Base-by-base conservation (phyloP, 30 jellyfish, hydroid and myxozoan genomes). In the Aurelia aurita complex sp. Pacific region DNA sequence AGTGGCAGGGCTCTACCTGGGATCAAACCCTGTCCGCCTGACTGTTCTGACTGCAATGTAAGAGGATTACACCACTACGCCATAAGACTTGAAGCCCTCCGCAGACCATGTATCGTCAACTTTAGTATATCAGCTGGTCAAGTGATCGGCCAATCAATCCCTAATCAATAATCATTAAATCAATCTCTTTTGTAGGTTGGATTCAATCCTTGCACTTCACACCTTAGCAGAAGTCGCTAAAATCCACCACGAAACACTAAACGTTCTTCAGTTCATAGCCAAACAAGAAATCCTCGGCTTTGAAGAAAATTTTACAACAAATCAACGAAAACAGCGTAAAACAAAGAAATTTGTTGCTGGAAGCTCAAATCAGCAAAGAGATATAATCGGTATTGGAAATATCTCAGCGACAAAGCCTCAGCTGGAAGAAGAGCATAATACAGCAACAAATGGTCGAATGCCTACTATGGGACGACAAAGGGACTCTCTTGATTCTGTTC, bases 171-270 rank as follows among this genome's bases (percentile, higher is more conserved):
- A 8, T 33, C 43, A 50, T 19, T 67, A 17, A 50, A 67, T 67
- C 51, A 6, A 17, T 29, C 1, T 18, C 36, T 74, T 52, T 51
- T 35, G 14, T 46, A 81, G 91, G 84, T 19, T 81, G 71, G 85
- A 81, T 46, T 57, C 78, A 17, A 53, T 81, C 8, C n/a, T 81
- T 10, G 84, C 91, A 1, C 65, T 81, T 11, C 91, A 69, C 40
- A 76, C 62, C 33, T 18, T 81, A 19, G 6, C 84, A n/a, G 91
- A 81, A 69, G 84, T 43, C 15, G 65, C 84, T 1, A 81, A 81
- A 62, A 35, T 81, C 36, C 54, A 55, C 40, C 65, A 57, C 71
- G n/a, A 32, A 16, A 50, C 78, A 15, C 42, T 68, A 16, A 18
- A 42, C 5, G 68, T 57, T 3, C 18, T 81, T 29, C 91, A 81